These are phyloP conservation scores for Loriculus beryllinus DNA, from an alignment of 2,797 vertebrate species.

Conservation along the genomic window DNA sequence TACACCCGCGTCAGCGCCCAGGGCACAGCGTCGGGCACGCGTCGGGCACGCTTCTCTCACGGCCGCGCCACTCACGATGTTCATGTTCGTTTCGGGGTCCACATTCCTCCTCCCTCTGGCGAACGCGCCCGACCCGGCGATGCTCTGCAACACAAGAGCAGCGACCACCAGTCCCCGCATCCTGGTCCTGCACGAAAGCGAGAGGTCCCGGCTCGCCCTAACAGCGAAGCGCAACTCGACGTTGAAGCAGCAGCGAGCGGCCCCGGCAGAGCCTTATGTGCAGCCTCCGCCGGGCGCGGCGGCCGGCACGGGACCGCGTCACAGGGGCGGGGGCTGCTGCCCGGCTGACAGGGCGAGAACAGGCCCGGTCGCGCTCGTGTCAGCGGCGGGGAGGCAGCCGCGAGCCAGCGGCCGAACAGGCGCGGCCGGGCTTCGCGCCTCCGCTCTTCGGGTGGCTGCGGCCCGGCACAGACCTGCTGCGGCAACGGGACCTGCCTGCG, in stretches of 20 bases:
- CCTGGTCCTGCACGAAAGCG: neutral
- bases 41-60: neutral
- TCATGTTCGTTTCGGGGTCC: slow-evolving; percentile 65
- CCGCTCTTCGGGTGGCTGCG: neutral
- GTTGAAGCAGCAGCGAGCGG: fast-evolving
- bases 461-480: neutral
- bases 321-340: neutral
- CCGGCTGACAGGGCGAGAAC: neutral
- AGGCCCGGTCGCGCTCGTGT: neutral
- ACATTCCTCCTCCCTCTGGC: neutral
- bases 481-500: too few species aligned
- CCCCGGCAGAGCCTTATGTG: neutral
- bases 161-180: slow-evolving; percentile 3
- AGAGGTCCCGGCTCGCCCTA: neutral
- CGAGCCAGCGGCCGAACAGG: neutral
- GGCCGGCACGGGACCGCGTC: neutral
- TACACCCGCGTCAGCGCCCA: neutral
- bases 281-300: neutral
- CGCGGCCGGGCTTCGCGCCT: neutral
- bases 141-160: neutral
- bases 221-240: fast-evolving
- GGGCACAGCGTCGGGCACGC: neutral
- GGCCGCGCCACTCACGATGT: slow-evolving; percentile 55
- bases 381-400: neutral
- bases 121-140: neutral